Evolutionary conservation across 2,113 vertebrate genomes (phyloP).

Genomic region (Garra rufa): DNA sequence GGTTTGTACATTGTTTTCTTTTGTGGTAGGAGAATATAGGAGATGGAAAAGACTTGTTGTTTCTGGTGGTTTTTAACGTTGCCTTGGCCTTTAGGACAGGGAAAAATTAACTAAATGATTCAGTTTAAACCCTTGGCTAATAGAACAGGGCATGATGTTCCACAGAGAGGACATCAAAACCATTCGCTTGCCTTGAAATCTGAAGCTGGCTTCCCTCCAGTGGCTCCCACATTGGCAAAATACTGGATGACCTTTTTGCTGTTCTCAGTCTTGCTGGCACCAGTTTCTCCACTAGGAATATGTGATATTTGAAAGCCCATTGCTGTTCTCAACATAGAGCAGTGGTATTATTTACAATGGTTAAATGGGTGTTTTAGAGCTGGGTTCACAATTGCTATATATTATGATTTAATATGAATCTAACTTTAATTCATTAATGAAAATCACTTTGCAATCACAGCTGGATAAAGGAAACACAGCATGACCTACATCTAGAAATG

Average conservation of each 20-base stretch:
- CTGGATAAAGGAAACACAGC: not conserved
- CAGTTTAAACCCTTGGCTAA: not conserved
- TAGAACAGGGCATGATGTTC: constrained; percentile 24
- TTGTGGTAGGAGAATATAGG: not conserved
- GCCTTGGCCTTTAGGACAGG: constrained; percentile 81
- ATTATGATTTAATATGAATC: not conserved
- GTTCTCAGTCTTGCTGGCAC: constrained; percentile 88
- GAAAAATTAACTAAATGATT: not conserved
- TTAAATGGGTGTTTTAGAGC: not conserved
- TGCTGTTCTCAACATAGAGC: not conserved
- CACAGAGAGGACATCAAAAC: constrained; percentile 26
- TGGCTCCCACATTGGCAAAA: constrained; percentile 85
- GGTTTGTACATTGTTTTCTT: not conserved
- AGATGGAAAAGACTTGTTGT: constrained; percentile 85
- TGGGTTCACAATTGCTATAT: not conserved
- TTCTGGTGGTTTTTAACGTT: constrained; percentile 84
- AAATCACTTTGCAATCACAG: not conserved
- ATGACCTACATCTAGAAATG: not conserved
- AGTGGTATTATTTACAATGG: not conserved
- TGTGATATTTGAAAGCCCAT: not conserved
- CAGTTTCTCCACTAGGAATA: constrained; percentile 82
- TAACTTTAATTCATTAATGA: not conserved
- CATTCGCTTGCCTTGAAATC: constrained; percentile 72
- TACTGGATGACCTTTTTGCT: constrained; percentile 89
- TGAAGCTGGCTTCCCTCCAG: constrained; percentile 77